phyloP scores from a whole-genome alignment of 2,113 vertebrate species.

The Hippopotamus amphibius region DNA sequence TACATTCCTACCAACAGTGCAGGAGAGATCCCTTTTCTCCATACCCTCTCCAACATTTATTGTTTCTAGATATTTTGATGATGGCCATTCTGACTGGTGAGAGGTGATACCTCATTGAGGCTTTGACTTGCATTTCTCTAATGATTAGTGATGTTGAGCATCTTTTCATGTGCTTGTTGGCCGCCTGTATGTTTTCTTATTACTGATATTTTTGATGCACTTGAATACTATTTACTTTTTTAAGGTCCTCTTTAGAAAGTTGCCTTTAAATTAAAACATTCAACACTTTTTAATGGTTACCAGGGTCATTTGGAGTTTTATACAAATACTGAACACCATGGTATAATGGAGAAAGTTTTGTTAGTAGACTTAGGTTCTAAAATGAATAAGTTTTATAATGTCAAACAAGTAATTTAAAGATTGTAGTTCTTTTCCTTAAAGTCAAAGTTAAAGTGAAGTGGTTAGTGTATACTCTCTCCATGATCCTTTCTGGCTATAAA shows the following conservation, averaged over 20 bases:
- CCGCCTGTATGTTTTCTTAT: background rate
- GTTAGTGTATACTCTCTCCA: background rate
- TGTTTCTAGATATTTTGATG: too few species aligned
- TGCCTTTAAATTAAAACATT: background rate
- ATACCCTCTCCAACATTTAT: too few species aligned
- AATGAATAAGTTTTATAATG: slow-evolving; percentile 1
- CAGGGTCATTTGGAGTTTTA: background rate
- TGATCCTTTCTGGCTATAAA: slow-evolving; percentile 16
- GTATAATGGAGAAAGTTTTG: background rate
- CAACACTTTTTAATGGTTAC: background rate
- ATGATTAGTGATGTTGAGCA: too few species aligned
- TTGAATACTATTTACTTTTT: background rate
- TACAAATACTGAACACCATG: background rate
- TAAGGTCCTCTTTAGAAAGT: background rate
- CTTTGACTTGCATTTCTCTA: too few species aligned
- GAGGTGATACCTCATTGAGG: too few species aligned
- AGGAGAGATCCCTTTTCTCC: too few species aligned
- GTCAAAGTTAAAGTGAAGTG: background rate
- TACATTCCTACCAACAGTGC: too few species aligned
- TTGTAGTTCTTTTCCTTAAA: background rate
- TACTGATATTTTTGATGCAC: background rate
- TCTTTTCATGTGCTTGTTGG: too few species aligned
- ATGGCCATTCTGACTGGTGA: too few species aligned
- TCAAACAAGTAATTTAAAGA: slow-evolving; percentile 28
- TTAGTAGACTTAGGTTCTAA: background rate